phyloP scores from a whole-genome alignment of 1,140 invertebrate species.

The Penaeus indicus region DNA sequence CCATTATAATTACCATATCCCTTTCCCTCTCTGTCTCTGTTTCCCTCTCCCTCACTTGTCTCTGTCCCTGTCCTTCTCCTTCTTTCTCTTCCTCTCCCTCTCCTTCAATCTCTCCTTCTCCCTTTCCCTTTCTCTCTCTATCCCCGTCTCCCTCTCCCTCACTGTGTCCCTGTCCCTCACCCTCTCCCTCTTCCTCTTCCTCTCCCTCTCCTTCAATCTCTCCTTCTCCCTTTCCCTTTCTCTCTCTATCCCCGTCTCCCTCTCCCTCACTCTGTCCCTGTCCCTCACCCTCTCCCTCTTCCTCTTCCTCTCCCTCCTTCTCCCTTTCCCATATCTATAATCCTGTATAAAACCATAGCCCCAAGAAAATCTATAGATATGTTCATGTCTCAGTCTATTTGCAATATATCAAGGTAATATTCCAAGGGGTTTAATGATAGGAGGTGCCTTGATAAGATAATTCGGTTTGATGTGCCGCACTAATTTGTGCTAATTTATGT shows the following conservation, averaged over 20 bases:
- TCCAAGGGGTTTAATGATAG: too few species aligned
- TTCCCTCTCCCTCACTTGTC: slow-evolving; percentile 1
- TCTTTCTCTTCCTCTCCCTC: slow-evolving; percentile 16
- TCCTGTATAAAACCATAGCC: too few species aligned
- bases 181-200: neutral
- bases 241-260: too few species aligned
- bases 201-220: neutral
- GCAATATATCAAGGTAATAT: too few species aligned
- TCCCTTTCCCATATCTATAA: neutral
- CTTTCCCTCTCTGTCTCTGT: neutral
- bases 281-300: neutral
- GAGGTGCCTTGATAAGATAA: too few species aligned
- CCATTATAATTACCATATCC: neutral
- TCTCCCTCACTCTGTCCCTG: neutral
- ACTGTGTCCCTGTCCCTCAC: neutral
- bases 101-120: neutral
- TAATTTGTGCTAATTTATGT: too few species aligned
- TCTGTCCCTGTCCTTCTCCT: neutral
- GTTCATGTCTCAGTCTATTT: too few species aligned
- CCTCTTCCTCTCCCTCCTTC: neutral
- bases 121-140: neutral
- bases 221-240: neutral
- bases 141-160: slow-evolving; percentile 10
- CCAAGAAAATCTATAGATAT: too few species aligned
- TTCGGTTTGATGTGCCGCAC: too few species aligned